Evolutionary conservation across 2,113 vertebrate species (phyloP), one percentile per base, ranked within the genome.

Genomic region (Clarias gariepinus): DNA sequence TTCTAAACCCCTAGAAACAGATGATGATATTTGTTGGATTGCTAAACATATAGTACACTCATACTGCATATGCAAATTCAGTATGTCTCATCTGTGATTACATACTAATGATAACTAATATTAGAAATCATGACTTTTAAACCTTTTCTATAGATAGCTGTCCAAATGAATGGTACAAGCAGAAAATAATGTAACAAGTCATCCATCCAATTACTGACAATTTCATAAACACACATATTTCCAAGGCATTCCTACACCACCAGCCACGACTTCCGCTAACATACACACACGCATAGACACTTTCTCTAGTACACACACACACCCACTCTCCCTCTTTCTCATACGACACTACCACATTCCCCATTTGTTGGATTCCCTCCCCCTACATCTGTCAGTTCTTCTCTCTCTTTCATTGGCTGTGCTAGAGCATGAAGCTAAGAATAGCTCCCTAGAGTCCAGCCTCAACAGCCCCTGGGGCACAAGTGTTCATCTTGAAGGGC

Each of bases 401-500:
- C 90, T 91, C 86, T 82, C 85, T 85, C 88, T 90, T 87, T 5
- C 55, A 81, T 92, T 77, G 91, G 89, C 81, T 92, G 90, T 89
- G 90, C 86, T 91, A 85, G 92, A 91, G 91, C 87, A 89, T 66
- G 73, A 58, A 69, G 86, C 94, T 94, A 94, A 93, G 91, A 93
- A 94, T 95, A 94, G 92, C 91, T 91, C 91, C 85, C 90, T 77
- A 83, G 88, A 91, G 92, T 92, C 85, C 85, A 78, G 91, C 89
- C 90, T 88, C 81, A 41, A 90, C 90, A 85, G 88, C 89, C 92
- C 91, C 87, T 3, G 12, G 91, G 91, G 89, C 87, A 86, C 78
- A 71, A 68, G 90, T 41, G 89, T 86, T 91, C 86, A 90, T 94
- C 91, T 93, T 93, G 92, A 94, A 94, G 93, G 93, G 92, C 91